Evolutionary conservation across 2,888 invertebrate genomes (phyloP), one percentile per base, ranked within the genome.

Genomic region (Lissocephala sabroskyi): DNA sequence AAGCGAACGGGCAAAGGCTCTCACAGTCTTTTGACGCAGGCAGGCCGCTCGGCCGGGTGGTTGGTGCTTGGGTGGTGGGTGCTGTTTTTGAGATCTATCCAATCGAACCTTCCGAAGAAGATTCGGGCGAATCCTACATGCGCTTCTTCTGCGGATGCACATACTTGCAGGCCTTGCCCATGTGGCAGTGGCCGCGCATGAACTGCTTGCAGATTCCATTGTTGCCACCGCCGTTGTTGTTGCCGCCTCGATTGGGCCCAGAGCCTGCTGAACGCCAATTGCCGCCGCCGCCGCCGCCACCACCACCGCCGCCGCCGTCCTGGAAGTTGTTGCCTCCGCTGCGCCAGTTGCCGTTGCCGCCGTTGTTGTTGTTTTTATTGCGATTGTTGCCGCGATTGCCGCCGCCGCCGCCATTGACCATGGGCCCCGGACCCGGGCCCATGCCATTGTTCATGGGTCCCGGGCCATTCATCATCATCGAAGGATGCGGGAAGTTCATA

Each of bases 131-230:
- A 30, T 79, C 73, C 80, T 83, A 82, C 67, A 82, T 66, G 37
- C 80, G 65, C 53, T 82, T 82, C 41, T 79, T 79, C 48, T 81
- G 80, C 2, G 93, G 93, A 86, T 96, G 96, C 63, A 94, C 86
- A 83, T 92, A 96, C 45, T 90, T 89, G 85, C 96, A 96, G 65
- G 90, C 90, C 66, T 92, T 92, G 46, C 93, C 93, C 79, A 92
- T 89, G 42, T 93, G 87, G 85, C 96, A 96, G 54, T 89, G 92
- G 1, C 95, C 95, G 66, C 91, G 90, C 80, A 91, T 90, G 76
- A 92, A 92, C 81, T 93, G 92, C 80, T 92, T 90, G 80, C 95
- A 95, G 10, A 90, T 85, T 41, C 88, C 85, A 73, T 63, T 76
- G 33, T 59, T 56, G 39, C 85, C 84, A 36, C 77, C 77, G 13